Conservation (phyloP, 2,113 vertebrate genomes). For the Hippocampus abdominalis region DNA sequence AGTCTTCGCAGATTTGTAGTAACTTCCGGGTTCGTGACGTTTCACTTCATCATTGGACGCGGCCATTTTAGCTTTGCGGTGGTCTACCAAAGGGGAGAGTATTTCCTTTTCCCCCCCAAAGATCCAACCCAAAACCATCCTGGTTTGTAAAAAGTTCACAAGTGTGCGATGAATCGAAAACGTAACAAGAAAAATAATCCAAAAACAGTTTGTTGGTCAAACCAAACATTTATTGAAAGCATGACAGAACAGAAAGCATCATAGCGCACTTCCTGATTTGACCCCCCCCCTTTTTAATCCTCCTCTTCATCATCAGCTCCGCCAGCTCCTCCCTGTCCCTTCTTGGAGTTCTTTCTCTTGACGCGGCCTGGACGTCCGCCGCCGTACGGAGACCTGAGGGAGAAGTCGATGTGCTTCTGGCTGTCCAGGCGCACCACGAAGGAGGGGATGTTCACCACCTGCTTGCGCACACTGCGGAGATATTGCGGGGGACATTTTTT, state of each 20-base stretch:
- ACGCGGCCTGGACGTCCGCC: slow-evolving; percentile 87
- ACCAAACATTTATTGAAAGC: slow-evolving; percentile 67
- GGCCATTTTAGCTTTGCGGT: neutral
- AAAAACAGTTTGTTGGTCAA: slow-evolving; percentile 20
- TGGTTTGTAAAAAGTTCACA: no score
- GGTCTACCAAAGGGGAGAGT: neutral
- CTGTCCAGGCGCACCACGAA: slow-evolving; percentile 92
- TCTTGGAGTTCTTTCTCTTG: slow-evolving; percentile 95
- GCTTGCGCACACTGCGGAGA: slow-evolving; percentile 82
- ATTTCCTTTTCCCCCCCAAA: neutral
- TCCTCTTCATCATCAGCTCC: slow-evolving; percentile 88
- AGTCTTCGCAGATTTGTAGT: neutral
- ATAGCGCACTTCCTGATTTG: slow-evolving; percentile 2
- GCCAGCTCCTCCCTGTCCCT: slow-evolving; percentile 84
- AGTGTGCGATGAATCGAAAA: neutral
- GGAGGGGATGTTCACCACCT: slow-evolving; percentile 93
- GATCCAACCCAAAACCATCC: no score
- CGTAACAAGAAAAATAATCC: neutral
- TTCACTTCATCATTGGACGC: neutral
- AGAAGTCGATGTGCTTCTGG: slow-evolving; percentile 95
- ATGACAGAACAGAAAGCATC: slow-evolving; percentile 29
- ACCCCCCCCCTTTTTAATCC: slow-evolving; percentile 73
- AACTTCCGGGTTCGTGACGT: slow-evolving; percentile 4
- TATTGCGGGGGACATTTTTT: neutral
- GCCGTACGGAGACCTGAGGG: slow-evolving; percentile 85